A percentile compares a stretch with the other conserved stretches of the same genome.
phyloP scores from a whole-genome alignment of 2,113 vertebrate genomes.

The Aspiorhynchus laticeps region DNA sequence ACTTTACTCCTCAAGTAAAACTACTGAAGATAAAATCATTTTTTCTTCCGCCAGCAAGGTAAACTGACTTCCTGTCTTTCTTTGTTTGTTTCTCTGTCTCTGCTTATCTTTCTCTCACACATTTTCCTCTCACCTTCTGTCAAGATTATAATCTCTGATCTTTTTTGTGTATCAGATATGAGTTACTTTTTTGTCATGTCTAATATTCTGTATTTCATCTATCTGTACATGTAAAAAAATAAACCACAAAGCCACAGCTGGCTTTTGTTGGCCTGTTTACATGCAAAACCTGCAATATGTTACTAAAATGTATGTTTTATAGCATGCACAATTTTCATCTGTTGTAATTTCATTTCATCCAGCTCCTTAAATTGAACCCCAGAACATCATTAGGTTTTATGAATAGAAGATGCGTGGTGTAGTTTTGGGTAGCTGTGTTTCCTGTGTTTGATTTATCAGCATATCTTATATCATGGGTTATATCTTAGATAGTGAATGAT shows the following conservation, averaged over 20 bases:
- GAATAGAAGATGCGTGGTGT: neutral
- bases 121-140: neutral
- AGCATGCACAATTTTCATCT: neutral
- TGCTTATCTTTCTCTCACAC: neutral
- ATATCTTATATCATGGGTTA: neutral
- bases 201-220: neutral
- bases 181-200: neutral
- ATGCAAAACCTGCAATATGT: neutral
- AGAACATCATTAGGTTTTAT: neutral
- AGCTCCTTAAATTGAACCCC: neutral
- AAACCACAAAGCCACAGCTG: neutral
- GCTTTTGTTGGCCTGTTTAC: neutral
- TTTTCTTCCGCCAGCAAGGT: slow-evolving; percentile 67
- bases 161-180: neutral
- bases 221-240: neutral
- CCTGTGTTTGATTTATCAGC: neutral
- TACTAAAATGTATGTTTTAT: neutral
- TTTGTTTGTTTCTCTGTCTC: neutral
- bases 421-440: neutral
- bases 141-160: neutral
- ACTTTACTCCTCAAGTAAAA: slow-evolving; percentile 45
- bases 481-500: neutral
- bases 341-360: neutral
- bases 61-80: neutral
- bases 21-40: slow-evolving; percentile 55